These are phyloP conservation scores for Dicrostonyx torquatus DNA, from an alignment of 2,797 vertebrate genomes.

Conservation along the genomic window DNA sequence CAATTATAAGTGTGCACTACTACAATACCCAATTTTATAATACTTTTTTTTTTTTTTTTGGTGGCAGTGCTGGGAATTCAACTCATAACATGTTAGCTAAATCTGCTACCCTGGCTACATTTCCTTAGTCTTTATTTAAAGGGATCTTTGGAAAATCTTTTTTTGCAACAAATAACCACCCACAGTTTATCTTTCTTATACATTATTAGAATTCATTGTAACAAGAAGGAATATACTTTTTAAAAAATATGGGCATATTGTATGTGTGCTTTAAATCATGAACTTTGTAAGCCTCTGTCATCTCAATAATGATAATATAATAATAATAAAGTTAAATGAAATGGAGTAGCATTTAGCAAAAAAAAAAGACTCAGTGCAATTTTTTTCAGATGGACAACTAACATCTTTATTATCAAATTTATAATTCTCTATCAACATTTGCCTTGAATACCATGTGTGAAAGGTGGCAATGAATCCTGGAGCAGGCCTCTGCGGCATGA, in stretches of 20 bases:
- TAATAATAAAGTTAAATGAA: constrained; percentile 37
- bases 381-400: constrained; percentile 12
- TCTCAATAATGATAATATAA: not conserved
- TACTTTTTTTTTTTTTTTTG: too few relatives aligned
- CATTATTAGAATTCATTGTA: constrained; percentile 40
- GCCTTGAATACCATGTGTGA: constrained; percentile 8
- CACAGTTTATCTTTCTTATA: constrained; percentile 9
- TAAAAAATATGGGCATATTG: not conserved
- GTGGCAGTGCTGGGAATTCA: not conserved
- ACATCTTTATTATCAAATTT: constrained; percentile 29
- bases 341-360: not conserved
- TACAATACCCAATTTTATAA: not conserved
- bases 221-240: not conserved
- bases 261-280: not conserved
- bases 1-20: not conserved
- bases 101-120: too few relatives aligned
- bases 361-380: constrained; percentile 5
- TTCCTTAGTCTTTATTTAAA: constrained; percentile 27
- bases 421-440: not conserved
- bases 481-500: not conserved
- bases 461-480: not conserved
- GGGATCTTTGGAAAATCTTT: constrained; percentile 19
- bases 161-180: not conserved
- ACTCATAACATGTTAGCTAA: not conserved
- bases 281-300: not conserved